phyloP scores from a whole-genome alignment of 2,113 vertebrate genomes.

The Chunga burmeisteri region DNA sequence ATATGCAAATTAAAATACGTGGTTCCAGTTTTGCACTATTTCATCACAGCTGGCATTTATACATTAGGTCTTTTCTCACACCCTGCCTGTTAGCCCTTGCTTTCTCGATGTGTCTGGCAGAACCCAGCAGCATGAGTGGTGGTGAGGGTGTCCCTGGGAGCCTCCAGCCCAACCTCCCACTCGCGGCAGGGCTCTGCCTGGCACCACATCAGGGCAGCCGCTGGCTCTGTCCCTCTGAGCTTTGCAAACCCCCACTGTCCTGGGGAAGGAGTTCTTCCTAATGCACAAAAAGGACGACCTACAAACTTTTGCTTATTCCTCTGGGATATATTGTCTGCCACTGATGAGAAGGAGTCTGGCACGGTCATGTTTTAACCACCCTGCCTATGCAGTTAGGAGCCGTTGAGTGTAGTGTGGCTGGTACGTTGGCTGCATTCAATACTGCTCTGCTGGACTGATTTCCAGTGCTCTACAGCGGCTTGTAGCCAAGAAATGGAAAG shows the following conservation, averaged over 20 bases:
- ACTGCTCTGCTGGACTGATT: neutral
- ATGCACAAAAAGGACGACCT: neutral
- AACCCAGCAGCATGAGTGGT: neutral
- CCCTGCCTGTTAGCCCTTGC: neutral
- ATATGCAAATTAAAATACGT: rapidly evolving
- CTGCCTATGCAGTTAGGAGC: neutral
- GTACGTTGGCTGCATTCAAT: neutral
- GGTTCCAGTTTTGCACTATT: neutral
- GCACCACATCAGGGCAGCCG: rapidly evolving
- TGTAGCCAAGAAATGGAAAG: neutral
- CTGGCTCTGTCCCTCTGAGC: neutral
- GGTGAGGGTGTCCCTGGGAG: neutral
- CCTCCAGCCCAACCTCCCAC: neutral
- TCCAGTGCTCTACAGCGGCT: neutral
- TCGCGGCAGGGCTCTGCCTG: neutral
- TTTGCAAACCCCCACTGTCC: neutral
- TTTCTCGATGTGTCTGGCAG: neutral
- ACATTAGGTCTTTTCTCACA: neutral
- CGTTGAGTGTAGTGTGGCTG: rapidly evolving
- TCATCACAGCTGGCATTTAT: neutral
- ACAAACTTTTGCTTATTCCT: neutral
- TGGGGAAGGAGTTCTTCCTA: neutral
- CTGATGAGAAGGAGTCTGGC: no score
- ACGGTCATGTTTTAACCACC: neutral
- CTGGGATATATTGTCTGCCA: rapidly evolving